Conservation (phyloP, 2,888 invertebrate species). For the Didymodactylos carnosus region DNA sequence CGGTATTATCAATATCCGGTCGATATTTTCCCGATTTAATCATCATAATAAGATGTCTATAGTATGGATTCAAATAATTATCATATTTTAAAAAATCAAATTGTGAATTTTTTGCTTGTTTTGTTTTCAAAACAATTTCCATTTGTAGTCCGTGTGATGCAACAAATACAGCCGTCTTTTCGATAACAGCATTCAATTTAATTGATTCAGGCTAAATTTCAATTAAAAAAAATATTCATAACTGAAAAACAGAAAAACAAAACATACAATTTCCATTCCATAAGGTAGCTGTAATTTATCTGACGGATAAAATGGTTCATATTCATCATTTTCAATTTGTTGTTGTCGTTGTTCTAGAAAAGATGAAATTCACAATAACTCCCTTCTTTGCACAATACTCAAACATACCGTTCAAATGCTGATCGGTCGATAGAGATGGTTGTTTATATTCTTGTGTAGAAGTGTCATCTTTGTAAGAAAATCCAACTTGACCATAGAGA, state of each 20-base stretch:
- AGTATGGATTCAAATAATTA: constrained; percentile 63
- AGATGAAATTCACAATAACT: too few species aligned
- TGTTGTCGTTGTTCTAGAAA: too few species aligned
- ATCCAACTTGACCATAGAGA: not conserved
- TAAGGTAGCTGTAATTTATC: constrained; percentile 53
- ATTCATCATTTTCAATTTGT: constrained; percentile 17
- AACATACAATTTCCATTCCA: constrained; percentile 40
- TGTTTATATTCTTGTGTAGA: not conserved
- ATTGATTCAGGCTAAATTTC: constrained; percentile 55
- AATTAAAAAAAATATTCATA: not conserved
- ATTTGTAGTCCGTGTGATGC: constrained; percentile 73
- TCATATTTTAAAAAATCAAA: constrained; percentile 78
- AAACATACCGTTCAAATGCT: too few species aligned
- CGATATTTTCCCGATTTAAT: constrained; percentile 25
- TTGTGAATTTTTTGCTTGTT: constrained; percentile 74
- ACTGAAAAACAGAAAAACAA: not conserved
- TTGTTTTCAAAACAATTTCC: constrained; percentile 93
- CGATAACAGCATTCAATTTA: constrained; percentile 76
- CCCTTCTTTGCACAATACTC: too few species aligned
- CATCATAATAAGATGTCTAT: constrained; percentile 44
- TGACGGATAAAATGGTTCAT: constrained; percentile 52
- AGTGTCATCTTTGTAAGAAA: not conserved
- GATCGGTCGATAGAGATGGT: too few species aligned
- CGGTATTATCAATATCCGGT: constrained; percentile 11
- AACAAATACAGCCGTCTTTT: constrained; percentile 51